These are phyloP conservation scores for Acanthosepion pharaonis DNA, from an alignment of 2,888 invertebrate species.

Conservation along the genomic window DNA sequence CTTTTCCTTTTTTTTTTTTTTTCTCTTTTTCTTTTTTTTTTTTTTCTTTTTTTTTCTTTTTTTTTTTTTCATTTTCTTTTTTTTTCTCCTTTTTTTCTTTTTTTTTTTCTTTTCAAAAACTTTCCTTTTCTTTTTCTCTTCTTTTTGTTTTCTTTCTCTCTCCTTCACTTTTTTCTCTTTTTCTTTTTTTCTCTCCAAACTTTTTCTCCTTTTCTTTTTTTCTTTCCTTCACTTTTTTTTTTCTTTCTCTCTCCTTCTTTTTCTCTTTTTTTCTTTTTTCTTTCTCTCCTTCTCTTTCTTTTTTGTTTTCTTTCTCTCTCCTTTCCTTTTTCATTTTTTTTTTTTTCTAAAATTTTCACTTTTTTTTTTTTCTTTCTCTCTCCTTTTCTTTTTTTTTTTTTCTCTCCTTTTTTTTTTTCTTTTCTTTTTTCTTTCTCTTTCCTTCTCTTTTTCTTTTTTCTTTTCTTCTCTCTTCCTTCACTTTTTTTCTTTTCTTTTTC, in stretches of 20 bases:
- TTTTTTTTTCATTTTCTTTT: background rate
- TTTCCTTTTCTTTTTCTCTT: background rate
- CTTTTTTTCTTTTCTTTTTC: background rate
- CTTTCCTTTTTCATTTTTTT: background rate
- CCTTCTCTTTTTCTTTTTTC: too few species aligned
- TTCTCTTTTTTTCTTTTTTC: background rate
- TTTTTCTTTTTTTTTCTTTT: background rate
- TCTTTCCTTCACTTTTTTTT: background rate
- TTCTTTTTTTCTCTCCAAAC: background rate
- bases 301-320: background rate
- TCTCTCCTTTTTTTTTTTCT: background rate
- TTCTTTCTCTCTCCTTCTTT: background rate
- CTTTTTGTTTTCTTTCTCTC: too few species aligned
- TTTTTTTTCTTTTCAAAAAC: too few species aligned
- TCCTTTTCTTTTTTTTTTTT: fast-evolving
- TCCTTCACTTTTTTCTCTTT: background rate
- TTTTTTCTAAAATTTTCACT: too few species aligned
- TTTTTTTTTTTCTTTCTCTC: too few species aligned
- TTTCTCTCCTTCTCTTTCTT: background rate
- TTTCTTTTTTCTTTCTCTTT: too few species aligned
- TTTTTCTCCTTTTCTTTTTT: background rate
- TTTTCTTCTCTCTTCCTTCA: background rate
- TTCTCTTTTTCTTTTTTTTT: background rate
- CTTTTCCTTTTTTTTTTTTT: background rate
- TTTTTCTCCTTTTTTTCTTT: too few species aligned